phyloP scores from a whole-genome alignment of 2,797 vertebrate species.

The Sebastolobus altivelis region DNA sequence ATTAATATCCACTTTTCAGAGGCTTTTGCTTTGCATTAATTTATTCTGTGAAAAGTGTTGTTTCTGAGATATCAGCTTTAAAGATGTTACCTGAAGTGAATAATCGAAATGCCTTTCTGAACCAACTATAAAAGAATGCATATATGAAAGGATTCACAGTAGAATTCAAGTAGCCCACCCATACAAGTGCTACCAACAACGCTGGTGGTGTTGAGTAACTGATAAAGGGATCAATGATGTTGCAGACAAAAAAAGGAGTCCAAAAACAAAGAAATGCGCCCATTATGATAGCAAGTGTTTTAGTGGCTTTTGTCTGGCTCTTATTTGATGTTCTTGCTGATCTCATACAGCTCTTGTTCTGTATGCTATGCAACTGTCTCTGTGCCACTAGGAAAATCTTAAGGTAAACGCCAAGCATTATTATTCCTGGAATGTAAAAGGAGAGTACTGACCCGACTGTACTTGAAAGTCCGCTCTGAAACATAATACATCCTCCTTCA shows the following conservation, averaged over 20 bases:
- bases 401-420: conserved; percentile 54
- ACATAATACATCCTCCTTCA: conserved; percentile 48
- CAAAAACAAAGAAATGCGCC: conserved; percentile 59
- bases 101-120: conserved; percentile 66
- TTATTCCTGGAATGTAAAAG: conserved; percentile 53
- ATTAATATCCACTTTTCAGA: too few species aligned
- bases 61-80: conserved; percentile 33
- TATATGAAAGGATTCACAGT: conserved; percentile 73
- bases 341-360: not conserved
- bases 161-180: conserved; percentile 73
- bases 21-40: not conserved
- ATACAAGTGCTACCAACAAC: conserved; percentile 57
- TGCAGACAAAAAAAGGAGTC: conserved; percentile 72
- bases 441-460: conserved; percentile 34
- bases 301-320: conserved; percentile 52
- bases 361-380: conserved; percentile 31
- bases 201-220: conserved; percentile 49
- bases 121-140: conserved; percentile 75
- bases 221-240: conserved; percentile 59
- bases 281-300: conserved; percentile 58
- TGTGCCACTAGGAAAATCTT: conserved; percentile 51
- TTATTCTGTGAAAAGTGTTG: conserved; percentile 36
- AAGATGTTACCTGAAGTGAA: conserved; percentile 52
- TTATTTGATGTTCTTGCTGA: not conserved
- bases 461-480: conserved; percentile 37